Evolutionary conservation across 2,113 vertebrate genomes (phyloP).

Genomic region (Ailurus styani): DNA sequence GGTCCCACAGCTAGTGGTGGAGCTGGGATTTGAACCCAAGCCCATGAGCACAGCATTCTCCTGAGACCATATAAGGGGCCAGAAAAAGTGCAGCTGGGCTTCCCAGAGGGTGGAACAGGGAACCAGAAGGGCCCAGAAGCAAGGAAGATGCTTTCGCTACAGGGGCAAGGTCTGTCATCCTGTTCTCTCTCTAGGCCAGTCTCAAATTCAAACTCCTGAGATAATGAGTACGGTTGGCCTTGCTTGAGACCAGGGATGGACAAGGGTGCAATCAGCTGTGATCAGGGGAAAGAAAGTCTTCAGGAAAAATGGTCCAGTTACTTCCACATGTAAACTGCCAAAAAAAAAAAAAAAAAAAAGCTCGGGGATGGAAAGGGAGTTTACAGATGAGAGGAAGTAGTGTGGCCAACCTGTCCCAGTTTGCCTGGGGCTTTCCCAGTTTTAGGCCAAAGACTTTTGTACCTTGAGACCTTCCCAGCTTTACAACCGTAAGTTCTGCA

Average conservation of each 20-base stretch:
- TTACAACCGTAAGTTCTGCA: not conserved
- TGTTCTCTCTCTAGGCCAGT: not conserved
- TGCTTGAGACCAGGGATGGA: not conserved
- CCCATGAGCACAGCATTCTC: not conserved
- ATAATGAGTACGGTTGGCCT: not conserved
- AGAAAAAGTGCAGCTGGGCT: not conserved
- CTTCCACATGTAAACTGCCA: not conserved
- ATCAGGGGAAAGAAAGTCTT: not conserved
- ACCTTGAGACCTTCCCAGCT: not conserved
- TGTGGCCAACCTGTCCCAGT: not conserved
- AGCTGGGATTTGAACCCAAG: not conserved
- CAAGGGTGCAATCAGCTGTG: not conserved
- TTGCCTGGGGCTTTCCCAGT: not conserved
- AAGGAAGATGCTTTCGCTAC: not conserved
- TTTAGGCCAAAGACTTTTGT: not conserved
- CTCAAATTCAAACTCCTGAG: not conserved
- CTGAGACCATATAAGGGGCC: not conserved
- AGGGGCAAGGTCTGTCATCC: not conserved
- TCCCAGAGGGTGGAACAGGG: not conserved
- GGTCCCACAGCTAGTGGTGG: not conserved
- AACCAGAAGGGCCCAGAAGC: not conserved
- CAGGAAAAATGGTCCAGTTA: not conserved
- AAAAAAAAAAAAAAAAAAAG: rapidly evolving
- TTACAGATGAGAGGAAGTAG: not conserved
- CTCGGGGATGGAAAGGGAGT: not conserved